Evolutionary conservation across 2,113 vertebrate species (phyloP).

Genomic region (Cyanistes caeruleus): DNA sequence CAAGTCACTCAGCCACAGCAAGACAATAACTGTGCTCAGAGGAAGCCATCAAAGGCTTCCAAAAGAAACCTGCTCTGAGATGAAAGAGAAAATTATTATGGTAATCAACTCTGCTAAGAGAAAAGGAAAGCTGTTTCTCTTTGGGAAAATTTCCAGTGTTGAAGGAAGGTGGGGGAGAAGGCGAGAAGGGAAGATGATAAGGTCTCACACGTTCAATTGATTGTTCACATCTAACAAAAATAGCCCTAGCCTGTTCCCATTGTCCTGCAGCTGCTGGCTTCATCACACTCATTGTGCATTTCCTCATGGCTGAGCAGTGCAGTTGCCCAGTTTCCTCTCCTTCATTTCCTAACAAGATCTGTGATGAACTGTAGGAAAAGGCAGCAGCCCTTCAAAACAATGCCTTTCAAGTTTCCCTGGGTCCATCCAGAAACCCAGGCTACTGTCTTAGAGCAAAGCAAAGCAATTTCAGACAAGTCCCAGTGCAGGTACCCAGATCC

Average conservation of each 20-base stretch:
- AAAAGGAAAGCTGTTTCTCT: slow-evolving; percentile 65
- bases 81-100: slow-evolving; percentile 63
- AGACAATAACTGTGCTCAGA: slow-evolving; percentile 8
- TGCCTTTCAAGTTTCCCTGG: neutral
- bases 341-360: slow-evolving; percentile 67
- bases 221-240: slow-evolving; percentile 75
- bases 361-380: slow-evolving; percentile 55
- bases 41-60: slow-evolving; percentile 54
- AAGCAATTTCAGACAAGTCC: neutral
- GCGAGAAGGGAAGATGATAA: slow-evolving; percentile 29
- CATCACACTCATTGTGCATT: slow-evolving; percentile 45
- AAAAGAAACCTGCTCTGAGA: slow-evolving; percentile 59
- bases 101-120: slow-evolving; percentile 61
- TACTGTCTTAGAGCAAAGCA: neutral
- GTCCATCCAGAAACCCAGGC: neutral
- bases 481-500: neutral
- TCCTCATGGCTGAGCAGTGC: slow-evolving; percentile 55
- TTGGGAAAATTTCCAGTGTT: slow-evolving; percentile 60
- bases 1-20: slow-evolving; percentile 16
- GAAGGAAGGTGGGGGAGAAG: slow-evolving; percentile 20
- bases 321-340: slow-evolving; percentile 68
- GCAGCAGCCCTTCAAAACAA: slow-evolving; percentile 12
- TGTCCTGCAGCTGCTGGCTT: slow-evolving; percentile 74
- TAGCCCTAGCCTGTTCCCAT: slow-evolving; percentile 63
- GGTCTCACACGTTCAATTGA: slow-evolving; percentile 52